phyloP scores from a whole-genome alignment of 2,113 vertebrate genomes.

The Lonchura striata region DNA sequence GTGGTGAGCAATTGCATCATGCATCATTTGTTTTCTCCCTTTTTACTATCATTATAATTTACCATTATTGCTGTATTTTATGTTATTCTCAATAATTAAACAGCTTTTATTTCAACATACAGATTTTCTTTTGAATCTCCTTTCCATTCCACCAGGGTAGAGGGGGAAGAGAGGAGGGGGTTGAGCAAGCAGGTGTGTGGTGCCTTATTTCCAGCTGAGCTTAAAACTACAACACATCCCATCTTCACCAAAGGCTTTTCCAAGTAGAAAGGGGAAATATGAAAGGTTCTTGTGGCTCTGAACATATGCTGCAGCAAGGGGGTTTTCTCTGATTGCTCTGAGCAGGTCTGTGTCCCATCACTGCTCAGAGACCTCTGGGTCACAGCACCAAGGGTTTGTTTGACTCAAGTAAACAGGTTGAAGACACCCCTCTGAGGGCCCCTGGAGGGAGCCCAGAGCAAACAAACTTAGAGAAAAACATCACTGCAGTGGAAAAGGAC shows the following conservation, averaged over 20 bases:
- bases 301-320: not conserved
- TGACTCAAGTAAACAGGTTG: not conserved
- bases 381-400: not conserved
- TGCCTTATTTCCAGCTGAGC: not conserved
- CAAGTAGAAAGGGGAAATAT: not conserved
- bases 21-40: not conserved
- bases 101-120: not conserved
- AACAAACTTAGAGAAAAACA: not conserved
- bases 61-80: not conserved
- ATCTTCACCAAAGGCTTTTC: not conserved
- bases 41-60: not conserved
- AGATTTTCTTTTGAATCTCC: not conserved
- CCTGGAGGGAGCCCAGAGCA: not conserved
- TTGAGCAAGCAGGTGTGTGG: not conserved
- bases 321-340: not conserved
- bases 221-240: not conserved
- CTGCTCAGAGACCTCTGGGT: not conserved
- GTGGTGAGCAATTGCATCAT: not conserved
- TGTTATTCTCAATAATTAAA: not conserved
- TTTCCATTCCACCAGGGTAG: not conserved
- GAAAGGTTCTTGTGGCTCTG: not conserved
- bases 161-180: fast-evolving
- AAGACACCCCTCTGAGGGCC: not conserved
- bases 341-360: not conserved
- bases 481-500: not conserved